Base-by-base conservation (phyloP, 2,888 invertebrate genomes). In the Tortrix viridana region DNA sequence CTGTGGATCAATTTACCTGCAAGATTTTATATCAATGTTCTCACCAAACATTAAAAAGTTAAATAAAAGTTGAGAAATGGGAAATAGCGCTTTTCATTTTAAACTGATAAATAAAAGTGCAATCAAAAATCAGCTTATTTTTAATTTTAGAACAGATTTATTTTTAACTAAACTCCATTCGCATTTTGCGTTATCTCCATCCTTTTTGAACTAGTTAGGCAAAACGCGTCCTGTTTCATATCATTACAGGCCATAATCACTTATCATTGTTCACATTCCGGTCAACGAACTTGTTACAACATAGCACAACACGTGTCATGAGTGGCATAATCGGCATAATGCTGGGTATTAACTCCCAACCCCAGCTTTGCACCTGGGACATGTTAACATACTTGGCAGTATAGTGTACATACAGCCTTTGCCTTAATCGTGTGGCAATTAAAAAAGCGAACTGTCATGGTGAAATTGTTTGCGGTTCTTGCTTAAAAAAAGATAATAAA, bases 391-490 rank as follows among this genome's bases (percentile, higher is more conserved):
- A 47, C 54, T 20, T 20, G 41, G 60, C 60, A 48, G 49, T 55
- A 43, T 49, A 43, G 22, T 22, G 43, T 5, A 43, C 18, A 41
- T 5, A 43, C 18, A 41, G 48, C 54, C 60, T 55, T 49, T 43
- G 48, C 60, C 54, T 22, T 55, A 61, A 55, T 55, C 26, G 26
- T 43, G 48, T 22, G 32, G 43, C 22, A 49, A 61, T 61, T 61
- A 43, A 55, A 32, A 61, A 60, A 49, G 41, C 54, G 26, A 48
- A 43, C 54, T 44, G 38, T 22, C 41, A 22, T 7, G 26, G 26
- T 41, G 41, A 50, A 32, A 37, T 54, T 54, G 48, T 54, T 60
- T 49, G 46, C 32, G 48, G 48, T 48, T 12, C 41, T 16, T 41
- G 14, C 16, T n/a, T 41, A n/a, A 14, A 5, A 16, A 1, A 26